phyloP scores from a whole-genome alignment of 2,113 vertebrate species.

The Murina feae region DNA sequence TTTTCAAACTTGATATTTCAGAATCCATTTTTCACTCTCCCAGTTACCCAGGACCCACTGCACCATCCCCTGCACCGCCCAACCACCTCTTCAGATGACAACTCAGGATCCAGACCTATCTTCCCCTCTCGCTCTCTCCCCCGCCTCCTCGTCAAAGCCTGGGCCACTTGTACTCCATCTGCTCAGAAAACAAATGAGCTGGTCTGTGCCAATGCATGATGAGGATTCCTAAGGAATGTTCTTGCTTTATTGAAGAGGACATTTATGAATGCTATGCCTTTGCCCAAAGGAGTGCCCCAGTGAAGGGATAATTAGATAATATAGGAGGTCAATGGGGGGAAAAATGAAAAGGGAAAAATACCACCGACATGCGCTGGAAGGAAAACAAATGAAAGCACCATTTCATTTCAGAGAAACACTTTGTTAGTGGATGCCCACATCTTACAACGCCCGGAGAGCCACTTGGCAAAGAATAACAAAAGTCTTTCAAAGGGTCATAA shows the following conservation, averaged over 20 bases:
- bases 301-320: background rate
- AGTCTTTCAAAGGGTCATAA: background rate
- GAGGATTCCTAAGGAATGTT: background rate
- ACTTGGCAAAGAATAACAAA: background rate
- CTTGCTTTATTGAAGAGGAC: background rate
- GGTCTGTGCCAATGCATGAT: background rate
- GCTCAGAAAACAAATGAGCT: background rate
- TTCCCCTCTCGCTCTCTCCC: background rate
- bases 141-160: background rate
- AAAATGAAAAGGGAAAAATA: background rate
- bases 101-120: background rate
- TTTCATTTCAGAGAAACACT: background rate
- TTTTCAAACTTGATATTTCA: background rate
- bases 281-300: background rate
- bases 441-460: background rate
- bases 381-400: background rate
- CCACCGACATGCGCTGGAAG: background rate
- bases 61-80: fast-evolving
- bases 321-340: background rate
- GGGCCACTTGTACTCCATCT: background rate
- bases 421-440: background rate
- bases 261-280: background rate
- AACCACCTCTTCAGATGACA: background rate
- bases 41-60: background rate
- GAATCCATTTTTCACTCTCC: background rate